Percentiles rank a stretch among this genome's conserved stretches.
These are phyloP conservation scores for Centropus unirufus DNA, from an alignment of 2,113 vertebrate species.

Conservation along the genomic window DNA sequence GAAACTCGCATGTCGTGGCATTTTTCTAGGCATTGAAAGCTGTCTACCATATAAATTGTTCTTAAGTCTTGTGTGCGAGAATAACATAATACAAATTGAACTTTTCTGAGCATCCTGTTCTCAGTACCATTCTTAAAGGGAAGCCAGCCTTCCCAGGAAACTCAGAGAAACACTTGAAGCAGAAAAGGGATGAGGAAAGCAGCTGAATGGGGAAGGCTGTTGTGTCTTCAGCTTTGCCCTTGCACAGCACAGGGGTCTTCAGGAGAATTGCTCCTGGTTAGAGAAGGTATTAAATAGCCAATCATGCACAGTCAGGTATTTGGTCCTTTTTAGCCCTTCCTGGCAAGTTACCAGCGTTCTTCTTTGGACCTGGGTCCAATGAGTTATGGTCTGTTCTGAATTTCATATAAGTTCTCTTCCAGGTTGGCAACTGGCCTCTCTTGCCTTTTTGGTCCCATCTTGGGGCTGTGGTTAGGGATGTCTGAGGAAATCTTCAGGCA, in stretches of 20 bases:
- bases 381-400: neutral
- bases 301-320: neutral
- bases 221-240: accelerated
- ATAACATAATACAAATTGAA: neutral
- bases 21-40: neutral
- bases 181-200: neutral
- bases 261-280: neutral
- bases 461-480: no score
- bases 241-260: neutral
- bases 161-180: neutral
- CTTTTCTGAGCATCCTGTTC: neutral
- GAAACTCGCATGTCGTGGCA: neutral
- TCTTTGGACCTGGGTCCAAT: neutral
- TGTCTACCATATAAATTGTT: neutral
- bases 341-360: neutral
- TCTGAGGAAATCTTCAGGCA: neutral
- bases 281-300: neutral
- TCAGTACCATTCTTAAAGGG: accelerated
- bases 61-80: neutral
- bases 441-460: neutral
- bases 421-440: neutral
- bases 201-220: neutral
- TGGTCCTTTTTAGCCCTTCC: neutral
- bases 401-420: neutral
- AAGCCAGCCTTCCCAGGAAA: neutral